These are phyloP conservation scores for Tetragonisca angustula DNA, from an alignment of 2,888 invertebrate genomes.

Conservation along the genomic window DNA sequence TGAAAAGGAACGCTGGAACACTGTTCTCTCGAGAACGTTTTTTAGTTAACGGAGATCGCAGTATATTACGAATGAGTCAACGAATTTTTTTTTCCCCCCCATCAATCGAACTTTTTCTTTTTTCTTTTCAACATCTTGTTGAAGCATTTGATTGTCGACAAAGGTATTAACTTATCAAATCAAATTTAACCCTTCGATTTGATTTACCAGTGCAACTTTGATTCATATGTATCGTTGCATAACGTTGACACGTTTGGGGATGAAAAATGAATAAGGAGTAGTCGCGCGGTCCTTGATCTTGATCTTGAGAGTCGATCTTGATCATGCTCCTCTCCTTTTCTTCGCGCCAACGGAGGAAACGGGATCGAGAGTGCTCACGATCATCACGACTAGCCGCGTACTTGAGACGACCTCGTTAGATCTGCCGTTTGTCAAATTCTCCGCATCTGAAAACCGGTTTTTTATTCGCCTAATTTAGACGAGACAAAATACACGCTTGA, in stretches of 20 bases:
- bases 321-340: constrained; percentile 62
- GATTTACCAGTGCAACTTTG: background rate
- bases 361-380: constrained; percentile 53
- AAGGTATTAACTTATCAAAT: background rate
- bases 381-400: constrained; percentile 49
- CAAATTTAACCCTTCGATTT: background rate
- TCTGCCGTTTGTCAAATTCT: constrained; percentile 40
- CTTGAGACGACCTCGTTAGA: constrained; percentile 45
- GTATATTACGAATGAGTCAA: constrained; percentile 34
- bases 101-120: background rate
- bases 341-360: constrained; percentile 38
- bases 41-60: constrained; percentile 19
- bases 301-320: constrained; percentile 51
- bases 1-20: constrained; percentile 48
- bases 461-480: background rate
- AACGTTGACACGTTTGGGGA: background rate
- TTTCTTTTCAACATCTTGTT: too few relatives aligned
- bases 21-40: constrained; percentile 39
- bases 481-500: background rate
- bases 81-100: constrained; percentile 21
- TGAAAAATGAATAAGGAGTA: background rate
- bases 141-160: background rate
- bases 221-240: too few relatives aligned
- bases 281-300: constrained; percentile 63
- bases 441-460: constrained; percentile 5